These are phyloP conservation scores for Himalopsyche kuldschensis DNA, from an alignment of 2,888 invertebrate genomes.

Conservation along the genomic window DNA sequence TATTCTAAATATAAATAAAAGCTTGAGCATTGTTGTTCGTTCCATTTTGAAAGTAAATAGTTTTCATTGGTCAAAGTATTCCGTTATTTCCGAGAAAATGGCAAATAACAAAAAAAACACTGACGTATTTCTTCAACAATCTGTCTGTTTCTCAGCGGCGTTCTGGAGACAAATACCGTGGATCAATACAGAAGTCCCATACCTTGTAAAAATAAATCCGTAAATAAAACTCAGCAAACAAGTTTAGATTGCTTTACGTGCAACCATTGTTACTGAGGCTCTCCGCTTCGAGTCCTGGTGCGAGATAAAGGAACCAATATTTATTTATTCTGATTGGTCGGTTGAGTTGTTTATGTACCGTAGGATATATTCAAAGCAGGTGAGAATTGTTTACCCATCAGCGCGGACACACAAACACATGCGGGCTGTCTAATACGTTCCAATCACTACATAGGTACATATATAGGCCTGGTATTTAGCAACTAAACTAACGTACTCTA, in stretches of 20 bases:
- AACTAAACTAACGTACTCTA: neutral
- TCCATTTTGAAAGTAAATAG: neutral
- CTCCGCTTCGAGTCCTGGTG: neutral
- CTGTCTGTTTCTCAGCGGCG: neutral
- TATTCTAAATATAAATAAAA: too few species aligned
- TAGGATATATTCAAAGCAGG: constrained; percentile 2
- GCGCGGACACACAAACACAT: constrained; percentile 4
- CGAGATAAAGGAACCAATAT: constrained; percentile 26
- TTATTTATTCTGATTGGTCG: constrained; percentile 38
- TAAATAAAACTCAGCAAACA: constrained; percentile 34
- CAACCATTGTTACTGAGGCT: constrained; percentile 20
- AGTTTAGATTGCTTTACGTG: constrained; percentile 30
- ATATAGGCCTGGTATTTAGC: neutral
- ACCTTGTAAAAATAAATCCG: constrained; percentile 32
- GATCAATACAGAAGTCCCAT: constrained; percentile 9
- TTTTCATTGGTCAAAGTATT: neutral
- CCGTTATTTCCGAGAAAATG: neutral
- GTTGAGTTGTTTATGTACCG: constrained; percentile 21
- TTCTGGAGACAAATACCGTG: neutral
- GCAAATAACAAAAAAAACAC: neutral
- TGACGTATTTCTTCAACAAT: neutral
- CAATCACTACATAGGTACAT: neutral
- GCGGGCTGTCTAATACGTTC: neutral
- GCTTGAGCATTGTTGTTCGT: too few species aligned
- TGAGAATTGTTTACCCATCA: constrained; percentile 17